A percentile compares a stretch with the other conserved stretches of the same genome.
Conservation (phyloP, 2,888 invertebrate species). For the Raillietiella orientalis region DNA sequence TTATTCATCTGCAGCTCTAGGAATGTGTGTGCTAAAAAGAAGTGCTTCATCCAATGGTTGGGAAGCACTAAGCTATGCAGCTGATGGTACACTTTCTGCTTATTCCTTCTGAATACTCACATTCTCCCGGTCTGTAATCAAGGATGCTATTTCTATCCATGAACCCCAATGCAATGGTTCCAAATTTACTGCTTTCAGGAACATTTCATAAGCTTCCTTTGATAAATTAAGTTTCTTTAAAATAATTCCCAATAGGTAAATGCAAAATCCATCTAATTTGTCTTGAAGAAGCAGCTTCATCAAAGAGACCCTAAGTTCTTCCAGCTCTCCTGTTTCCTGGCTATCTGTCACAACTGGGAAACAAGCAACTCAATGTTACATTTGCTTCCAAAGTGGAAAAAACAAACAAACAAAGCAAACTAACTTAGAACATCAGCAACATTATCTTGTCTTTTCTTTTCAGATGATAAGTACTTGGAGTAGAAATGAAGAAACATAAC, state of each 20-base stretch:
- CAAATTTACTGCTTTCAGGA: slow-evolving; percentile 39
- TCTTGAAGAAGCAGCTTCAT: slow-evolving; percentile 7
- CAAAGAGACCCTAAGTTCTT: not conserved
- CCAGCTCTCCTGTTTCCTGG: too few species aligned
- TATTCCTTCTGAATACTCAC: not conserved
- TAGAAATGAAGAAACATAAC: slow-evolving; percentile 55
- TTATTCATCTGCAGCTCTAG: slow-evolving; percentile 64
- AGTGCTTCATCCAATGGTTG: slow-evolving; percentile 73
- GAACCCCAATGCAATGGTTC: slow-evolving; percentile 77
- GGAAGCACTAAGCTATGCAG: slow-evolving; percentile 21
- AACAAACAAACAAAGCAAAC: slow-evolving; percentile 2
- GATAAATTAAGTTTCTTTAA: slow-evolving; percentile 52
- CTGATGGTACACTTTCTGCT: slow-evolving; percentile 10
- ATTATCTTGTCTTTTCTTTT: slow-evolving; percentile 61
- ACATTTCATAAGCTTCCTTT: slow-evolving; percentile 36
- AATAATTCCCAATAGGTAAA: slow-evolving; percentile 68
- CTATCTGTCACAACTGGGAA: too few species aligned
- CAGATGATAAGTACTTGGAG: slow-evolving; percentile 53
- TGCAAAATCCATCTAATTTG: slow-evolving; percentile 44
- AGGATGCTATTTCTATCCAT: slow-evolving; percentile 61
- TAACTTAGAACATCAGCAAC: slow-evolving; percentile 25
- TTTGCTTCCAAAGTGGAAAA: slow-evolving; percentile 1
- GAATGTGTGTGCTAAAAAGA: slow-evolving; percentile 66
- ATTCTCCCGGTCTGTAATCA: slow-evolving; percentile 46
- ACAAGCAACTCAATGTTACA: slow-evolving; percentile 1